Evolutionary conservation across 2,113 vertebrate species (phyloP).

Genomic region (Octodon degus): DNA sequence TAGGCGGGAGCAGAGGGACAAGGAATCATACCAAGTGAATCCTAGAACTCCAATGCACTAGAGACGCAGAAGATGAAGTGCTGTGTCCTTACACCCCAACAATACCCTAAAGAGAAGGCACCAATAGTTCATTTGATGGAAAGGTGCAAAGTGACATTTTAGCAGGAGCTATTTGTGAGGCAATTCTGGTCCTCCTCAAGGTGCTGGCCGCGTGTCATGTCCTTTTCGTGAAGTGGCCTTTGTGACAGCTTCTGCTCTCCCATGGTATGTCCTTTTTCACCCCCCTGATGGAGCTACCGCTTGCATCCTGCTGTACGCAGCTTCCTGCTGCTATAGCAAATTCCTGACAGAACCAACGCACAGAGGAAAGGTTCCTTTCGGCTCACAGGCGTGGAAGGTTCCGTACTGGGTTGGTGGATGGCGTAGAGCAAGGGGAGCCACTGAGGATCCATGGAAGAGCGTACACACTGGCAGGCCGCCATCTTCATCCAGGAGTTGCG

Average conservation of each 20-base stretch:
- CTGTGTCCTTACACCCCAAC: neutral
- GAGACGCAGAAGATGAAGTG: neutral
- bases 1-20: neutral
- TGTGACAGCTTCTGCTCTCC: neutral
- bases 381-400: neutral
- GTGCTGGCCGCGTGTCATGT: neutral
- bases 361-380: neutral
- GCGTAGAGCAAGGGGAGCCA: neutral
- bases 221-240: neutral
- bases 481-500: neutral
- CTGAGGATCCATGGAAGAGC: neutral
- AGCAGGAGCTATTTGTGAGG: neutral
- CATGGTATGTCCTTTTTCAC: neutral
- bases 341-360: neutral
- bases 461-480: neutral
- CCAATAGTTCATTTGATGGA: neutral
- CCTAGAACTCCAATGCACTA: neutral
- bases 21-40: neutral
- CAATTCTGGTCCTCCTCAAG: neutral
- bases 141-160: neutral
- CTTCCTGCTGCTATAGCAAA: neutral
- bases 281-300: neutral
- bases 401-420: neutral
- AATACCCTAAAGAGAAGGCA: neutral
- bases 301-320: neutral